Evolutionary conservation across 1,140 invertebrate species (phyloP), one percentile per base, ranked within the genome.

Genomic region (Dysdera silvatica): DNA sequence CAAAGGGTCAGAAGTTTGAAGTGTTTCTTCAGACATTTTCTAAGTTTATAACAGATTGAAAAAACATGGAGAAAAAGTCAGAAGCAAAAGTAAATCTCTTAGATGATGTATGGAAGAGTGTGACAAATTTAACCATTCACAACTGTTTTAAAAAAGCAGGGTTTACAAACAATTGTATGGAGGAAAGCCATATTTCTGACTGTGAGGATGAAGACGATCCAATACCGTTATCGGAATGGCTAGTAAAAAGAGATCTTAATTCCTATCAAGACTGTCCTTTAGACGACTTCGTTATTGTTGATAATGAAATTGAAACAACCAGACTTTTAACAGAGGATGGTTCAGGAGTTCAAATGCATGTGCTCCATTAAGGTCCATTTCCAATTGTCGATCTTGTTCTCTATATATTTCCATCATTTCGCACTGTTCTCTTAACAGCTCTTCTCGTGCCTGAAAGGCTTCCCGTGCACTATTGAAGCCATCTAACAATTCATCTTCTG

Each of bases 401-500:
- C 41, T 45, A 33, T 32, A 47, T 24, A 32, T 45, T 35, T 58
- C 55, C 40, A 57, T 31, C n/a, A 32, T 18, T 32, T 31, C 23
- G n/a, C 55, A 32, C 1, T 47, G n/a, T 23, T 31, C 43, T 47
- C 31, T 45, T 47, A 45, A 57, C n/a, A 32, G 20, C 26, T 52
- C 56, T 65, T 66, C 61, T 40, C 61, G 24, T 24, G 49, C 65
- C 16, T 49, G 47, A 55, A 65, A 62, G 24, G 58, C 43, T 35
- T 65, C 58, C 7, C 41, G 20, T 23, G 60, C 53, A 57, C 23
- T 64, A 53, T 58, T 48, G 40, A 35, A 59, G n/a, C 24, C 47
- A 37, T 40, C 18, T 14, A 65, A 26, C 14, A 67, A 48, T 43
- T 64, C 65, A 40, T 40, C 40, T 61, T 65, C 65, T 3, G 3